Evolutionary conservation across 2,888 invertebrate species (phyloP).

Genomic region (Zygothrica quintamaculata): DNA sequence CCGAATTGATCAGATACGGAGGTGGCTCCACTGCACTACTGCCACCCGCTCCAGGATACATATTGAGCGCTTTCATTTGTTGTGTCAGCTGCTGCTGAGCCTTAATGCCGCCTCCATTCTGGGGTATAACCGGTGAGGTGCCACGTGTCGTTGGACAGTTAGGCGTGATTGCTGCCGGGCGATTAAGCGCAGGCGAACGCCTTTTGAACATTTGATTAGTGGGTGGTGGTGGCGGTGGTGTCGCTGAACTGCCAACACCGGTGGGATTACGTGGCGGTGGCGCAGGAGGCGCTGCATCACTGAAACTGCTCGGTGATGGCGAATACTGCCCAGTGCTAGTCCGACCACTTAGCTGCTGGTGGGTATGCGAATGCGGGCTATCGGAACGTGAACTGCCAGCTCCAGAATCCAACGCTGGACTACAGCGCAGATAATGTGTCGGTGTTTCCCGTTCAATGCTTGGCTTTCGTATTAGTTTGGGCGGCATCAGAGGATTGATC

Average conservation of each 20-base stretch:
- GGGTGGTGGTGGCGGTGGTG: slow-evolving; percentile 88
- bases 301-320: slow-evolving; percentile 86
- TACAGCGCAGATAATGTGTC: slow-evolving; percentile 89
- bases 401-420: slow-evolving; percentile 94
- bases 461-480: slow-evolving; percentile 93
- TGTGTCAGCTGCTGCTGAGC: slow-evolving; percentile 94
- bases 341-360: slow-evolving; percentile 88
- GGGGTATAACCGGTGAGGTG: slow-evolving; percentile 81
- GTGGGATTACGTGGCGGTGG: slow-evolving; percentile 91
- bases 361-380: slow-evolving; percentile 91
- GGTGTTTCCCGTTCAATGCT: slow-evolving; percentile 94
- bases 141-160: slow-evolving; percentile 90
- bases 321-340: slow-evolving; percentile 85
- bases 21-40: slow-evolving; percentile 90
- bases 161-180: slow-evolving; percentile 85
- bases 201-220: slow-evolving; percentile 90
- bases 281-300: slow-evolving; percentile 88
- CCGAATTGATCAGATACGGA: slow-evolving; percentile 87
- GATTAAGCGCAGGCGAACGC: slow-evolving; percentile 90
- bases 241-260: slow-evolving; percentile 83
- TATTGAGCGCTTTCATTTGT: slow-evolving; percentile 93
- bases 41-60: slow-evolving; percentile 88
- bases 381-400: slow-evolving; percentile 95
- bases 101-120: slow-evolving; percentile 87
- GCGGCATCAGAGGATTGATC: slow-evolving; percentile 86